Conservation (phyloP, 23 tunicate genomes). For the Styela plicata region DNA sequence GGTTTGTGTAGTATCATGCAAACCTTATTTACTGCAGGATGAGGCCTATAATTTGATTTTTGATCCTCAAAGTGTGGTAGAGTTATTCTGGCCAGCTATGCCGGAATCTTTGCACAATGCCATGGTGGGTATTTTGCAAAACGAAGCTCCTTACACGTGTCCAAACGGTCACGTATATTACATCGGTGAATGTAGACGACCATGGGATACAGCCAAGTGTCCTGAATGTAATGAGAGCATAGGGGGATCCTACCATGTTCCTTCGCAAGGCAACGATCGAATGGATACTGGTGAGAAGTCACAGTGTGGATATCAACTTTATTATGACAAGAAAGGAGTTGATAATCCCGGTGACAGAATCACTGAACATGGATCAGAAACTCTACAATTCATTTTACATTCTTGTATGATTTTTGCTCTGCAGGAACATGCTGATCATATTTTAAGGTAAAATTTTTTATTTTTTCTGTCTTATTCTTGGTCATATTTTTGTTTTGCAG, state of each 20-base stretch:
- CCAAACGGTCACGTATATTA: conserved; percentile 56
- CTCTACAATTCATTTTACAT: neutral
- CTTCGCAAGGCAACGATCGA: neutral
- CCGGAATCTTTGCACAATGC: conserved; percentile 41
- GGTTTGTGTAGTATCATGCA: neutral
- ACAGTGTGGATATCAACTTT: neutral
- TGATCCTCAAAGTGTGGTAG: conserved; percentile 3
- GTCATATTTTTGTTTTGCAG: no score
- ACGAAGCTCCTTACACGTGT: conserved; percentile 29
- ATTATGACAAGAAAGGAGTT: neutral
- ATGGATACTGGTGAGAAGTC: neutral
- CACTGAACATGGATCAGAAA: neutral
- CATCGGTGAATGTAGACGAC: conserved; percentile 52
- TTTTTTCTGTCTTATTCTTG: no score
- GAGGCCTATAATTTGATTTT: neutral
- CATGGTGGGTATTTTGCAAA: neutral
- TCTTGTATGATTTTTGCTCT: neutral
- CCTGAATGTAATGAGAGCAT: conserved; percentile 46
- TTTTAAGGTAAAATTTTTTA: neutral
- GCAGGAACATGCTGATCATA: neutral
- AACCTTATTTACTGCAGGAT: neutral
- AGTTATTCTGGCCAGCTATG: conserved; percentile 53
- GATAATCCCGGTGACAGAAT: neutral
- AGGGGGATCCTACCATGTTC: conserved; percentile 24
- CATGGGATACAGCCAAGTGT: conserved; percentile 8